These are phyloP conservation scores for Periphyllus acericola DNA, from an alignment of 2,888 invertebrate species.

Conservation along the genomic window DNA sequence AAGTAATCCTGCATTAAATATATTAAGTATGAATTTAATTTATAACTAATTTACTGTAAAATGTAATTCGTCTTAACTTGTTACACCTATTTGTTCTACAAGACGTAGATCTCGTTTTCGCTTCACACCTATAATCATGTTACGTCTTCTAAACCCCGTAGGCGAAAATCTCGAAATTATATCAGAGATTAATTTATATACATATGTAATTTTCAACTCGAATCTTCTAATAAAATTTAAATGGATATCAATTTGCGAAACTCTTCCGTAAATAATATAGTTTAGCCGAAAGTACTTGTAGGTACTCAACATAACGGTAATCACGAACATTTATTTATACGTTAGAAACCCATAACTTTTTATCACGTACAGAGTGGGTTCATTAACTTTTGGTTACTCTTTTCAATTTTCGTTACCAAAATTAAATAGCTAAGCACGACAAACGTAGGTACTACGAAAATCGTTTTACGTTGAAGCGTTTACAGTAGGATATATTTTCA, in stretches of 20 bases:
- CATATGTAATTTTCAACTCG: not conserved
- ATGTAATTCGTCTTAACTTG: not conserved
- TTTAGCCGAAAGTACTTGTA: not conserved
- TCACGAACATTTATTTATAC: not conserved
- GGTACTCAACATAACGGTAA: not conserved
- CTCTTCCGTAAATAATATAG: slow-evolving; percentile 21
- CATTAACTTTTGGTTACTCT: slow-evolving; percentile 6
- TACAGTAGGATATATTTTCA: not conserved
- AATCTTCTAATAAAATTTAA: slow-evolving; percentile 15
- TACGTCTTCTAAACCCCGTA: not conserved
- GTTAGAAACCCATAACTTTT: slow-evolving; percentile 2
- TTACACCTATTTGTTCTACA: not conserved
- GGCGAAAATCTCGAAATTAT: not conserved
- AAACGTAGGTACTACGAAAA: not conserved
- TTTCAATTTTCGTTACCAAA: not conserved
- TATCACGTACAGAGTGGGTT: not conserved
- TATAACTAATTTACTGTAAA: not conserved
- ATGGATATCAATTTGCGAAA: not conserved
- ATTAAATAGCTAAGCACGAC: not conserved
- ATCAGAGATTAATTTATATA: not conserved
- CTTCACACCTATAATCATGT: slow-evolving; percentile 14
- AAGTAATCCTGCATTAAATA: not conserved
- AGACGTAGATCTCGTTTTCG: not conserved
- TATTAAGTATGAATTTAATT: not conserved
- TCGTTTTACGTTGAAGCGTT: not conserved